Base-by-base conservation (phyloP, 2,797 vertebrate genomes). In the Luscinia luscinia region DNA sequence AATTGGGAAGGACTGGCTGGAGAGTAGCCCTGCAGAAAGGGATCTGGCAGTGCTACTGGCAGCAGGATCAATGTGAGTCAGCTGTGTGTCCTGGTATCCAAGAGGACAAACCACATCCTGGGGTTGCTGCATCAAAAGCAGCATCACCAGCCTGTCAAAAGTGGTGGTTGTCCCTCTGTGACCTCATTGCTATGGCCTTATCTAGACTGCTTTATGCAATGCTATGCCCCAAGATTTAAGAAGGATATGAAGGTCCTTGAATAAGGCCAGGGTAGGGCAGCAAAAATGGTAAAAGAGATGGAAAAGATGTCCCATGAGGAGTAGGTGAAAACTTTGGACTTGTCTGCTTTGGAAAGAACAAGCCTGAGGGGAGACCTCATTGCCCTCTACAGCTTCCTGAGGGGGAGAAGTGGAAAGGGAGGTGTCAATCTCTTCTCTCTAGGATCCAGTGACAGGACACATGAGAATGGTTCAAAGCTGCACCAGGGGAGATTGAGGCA, bases 111-210 rank as follows among this genome's bases (percentile, higher is more conserved):
- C 4, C 36, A 36, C 12, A 23, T 2, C 18, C 19, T 23, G 12
- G 11, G 3, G 2, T 22, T 46, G 45, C 45, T 11, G 17, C 4
- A 48, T 48, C 34, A 27, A 69, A 38, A 0, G 0, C 17, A 63
- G 40, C 4, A 12, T 18, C 12, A 49, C 5, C 12, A 48, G 4
- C 4, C 0, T 0, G 15, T 21, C 28, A 69, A 40, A 32, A 55
- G 7, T 34, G 8, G 3, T 30, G 6, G 30, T 27, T 70, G 38
- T 58, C 6, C 36, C 14, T 49, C 41, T 66, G 22, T 46, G 12
- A 26, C 20, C 3, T 36, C 3, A 2, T 4, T 72, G 38, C 17
- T 80, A 26, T 1, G 3, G 15, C 61, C 27, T 66, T 14, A 36
- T 8, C 6, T 27, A 0, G 3, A 55, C 9, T 61, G 6, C 3